Conservation (phyloP, 2,113 vertebrate species). For the Formicarius rufipectus region DNA sequence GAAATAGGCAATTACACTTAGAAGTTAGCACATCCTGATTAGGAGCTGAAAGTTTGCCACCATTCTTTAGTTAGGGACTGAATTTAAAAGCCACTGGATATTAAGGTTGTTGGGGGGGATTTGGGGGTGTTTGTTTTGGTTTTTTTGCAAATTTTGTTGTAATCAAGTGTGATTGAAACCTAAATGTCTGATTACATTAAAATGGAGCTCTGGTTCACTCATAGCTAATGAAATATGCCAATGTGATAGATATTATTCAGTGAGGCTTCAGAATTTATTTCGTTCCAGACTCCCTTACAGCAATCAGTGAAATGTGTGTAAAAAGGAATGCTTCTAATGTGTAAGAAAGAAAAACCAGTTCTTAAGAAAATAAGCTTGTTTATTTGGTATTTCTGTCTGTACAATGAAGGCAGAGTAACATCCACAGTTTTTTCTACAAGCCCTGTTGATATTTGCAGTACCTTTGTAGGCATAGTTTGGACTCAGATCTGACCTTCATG, state of each 20-base stretch:
- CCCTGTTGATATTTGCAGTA: neutral
- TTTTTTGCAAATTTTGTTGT: neutral
- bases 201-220: neutral
- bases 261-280: neutral
- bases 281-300: neutral
- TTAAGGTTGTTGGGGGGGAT: neutral
- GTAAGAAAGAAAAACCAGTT: neutral
- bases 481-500: neutral
- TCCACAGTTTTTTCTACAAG: neutral
- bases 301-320: neutral
- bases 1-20: neutral
- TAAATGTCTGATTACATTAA: neutral
- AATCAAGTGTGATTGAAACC: neutral
- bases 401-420: neutral
- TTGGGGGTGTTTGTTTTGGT: neutral
- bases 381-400: neutral
- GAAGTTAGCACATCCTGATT: neutral
- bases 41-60: neutral
- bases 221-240: neutral
- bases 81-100: neutral
- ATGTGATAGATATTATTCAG: neutral
- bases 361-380: neutral
- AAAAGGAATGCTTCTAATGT: neutral
- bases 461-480: neutral
- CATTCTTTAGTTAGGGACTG: neutral